These are phyloP conservation scores for Athalia rosae DNA, from an alignment of 2,888 invertebrate genomes.

Conservation along the genomic window DNA sequence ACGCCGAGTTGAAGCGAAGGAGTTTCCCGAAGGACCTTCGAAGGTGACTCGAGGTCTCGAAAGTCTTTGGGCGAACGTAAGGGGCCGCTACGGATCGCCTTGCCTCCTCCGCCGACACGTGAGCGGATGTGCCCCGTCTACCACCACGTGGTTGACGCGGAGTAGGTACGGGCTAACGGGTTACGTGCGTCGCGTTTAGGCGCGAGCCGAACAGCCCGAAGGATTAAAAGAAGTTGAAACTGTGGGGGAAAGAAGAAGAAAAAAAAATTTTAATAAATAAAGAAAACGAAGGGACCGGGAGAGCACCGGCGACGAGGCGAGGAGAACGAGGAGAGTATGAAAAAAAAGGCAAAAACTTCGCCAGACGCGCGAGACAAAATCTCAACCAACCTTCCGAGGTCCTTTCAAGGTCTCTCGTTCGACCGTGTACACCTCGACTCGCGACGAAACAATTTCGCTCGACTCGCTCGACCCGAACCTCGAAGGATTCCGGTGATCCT, in stretches of 20 bases:
- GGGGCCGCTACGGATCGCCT: neutral
- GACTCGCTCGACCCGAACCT: constrained; percentile 11
- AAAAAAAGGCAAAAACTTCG: constrained; percentile 43
- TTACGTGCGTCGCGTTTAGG: constrained; percentile 36
- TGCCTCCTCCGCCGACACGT: constrained; percentile 23
- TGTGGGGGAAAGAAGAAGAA: too few relatives aligned
- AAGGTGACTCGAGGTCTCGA: constrained; percentile 30
- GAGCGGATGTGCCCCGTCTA: constrained; percentile 35
- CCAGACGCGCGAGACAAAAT: constrained; percentile 46
- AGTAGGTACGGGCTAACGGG: constrained; percentile 5
- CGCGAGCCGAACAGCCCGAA: constrained; percentile 22
- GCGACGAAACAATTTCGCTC: constrained; percentile 33
- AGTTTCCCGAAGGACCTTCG: constrained; percentile 42
- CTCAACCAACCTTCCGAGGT: constrained; percentile 43
- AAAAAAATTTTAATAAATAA: constrained; percentile 12
- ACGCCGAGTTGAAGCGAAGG: constrained; percentile 1
- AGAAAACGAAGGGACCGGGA: neutral
- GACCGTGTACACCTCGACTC: neutral
- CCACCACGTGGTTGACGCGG: constrained; percentile 29
- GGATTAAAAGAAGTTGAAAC: constrained; percentile 30
- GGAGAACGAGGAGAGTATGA: constrained; percentile 8
- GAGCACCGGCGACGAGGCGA: neutral
- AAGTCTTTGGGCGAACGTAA: neutral
- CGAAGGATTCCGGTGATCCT: neutral
- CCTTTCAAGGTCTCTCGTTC: constrained; percentile 38